phyloP scores from a whole-genome alignment of 2,113 vertebrate genomes.

The Cariama cristata region DNA sequence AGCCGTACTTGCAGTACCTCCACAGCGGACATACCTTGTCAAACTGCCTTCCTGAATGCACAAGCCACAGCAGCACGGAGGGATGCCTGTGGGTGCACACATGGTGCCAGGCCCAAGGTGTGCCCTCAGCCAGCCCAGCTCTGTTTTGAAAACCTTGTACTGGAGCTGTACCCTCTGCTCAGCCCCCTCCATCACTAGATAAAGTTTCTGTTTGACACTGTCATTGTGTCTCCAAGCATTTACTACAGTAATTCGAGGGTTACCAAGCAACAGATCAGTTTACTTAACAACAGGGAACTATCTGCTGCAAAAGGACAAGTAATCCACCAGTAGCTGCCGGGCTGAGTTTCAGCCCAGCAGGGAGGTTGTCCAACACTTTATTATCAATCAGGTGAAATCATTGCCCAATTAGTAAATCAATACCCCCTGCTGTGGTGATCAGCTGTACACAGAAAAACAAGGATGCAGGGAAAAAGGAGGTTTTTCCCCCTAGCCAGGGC shows the following conservation, averaged over 20 bases:
- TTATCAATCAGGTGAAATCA: constrained; percentile 58
- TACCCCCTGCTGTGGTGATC: background rate
- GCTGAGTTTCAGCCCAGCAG: constrained; percentile 60
- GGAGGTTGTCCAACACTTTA: constrained; percentile 55
- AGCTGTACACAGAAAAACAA: background rate
- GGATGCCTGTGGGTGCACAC: background rate
- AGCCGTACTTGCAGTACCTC: background rate
- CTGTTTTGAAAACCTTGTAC: background rate
- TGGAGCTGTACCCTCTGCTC: background rate
- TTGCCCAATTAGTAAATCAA: constrained; percentile 56
- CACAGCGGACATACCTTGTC: background rate
- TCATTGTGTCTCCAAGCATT: background rate
- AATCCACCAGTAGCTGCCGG: background rate
- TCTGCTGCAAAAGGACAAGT: constrained; percentile 49
- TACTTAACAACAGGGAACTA: constrained; percentile 60
- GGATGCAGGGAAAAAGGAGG: background rate
- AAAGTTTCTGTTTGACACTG: background rate
- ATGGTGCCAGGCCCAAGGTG: background rate
- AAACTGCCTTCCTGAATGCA: background rate
- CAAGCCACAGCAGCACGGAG: background rate
- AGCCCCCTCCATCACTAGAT: background rate
- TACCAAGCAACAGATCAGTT: constrained; percentile 73
- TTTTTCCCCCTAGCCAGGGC: background rate
- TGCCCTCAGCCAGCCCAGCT: background rate
- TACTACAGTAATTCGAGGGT: constrained; percentile 38